A percentile compares a stretch with the other conserved stretches of the same genome.
Conservation (phyloP, 2,888 invertebrate species). For the Steinernema carpocapsae region DNA sequence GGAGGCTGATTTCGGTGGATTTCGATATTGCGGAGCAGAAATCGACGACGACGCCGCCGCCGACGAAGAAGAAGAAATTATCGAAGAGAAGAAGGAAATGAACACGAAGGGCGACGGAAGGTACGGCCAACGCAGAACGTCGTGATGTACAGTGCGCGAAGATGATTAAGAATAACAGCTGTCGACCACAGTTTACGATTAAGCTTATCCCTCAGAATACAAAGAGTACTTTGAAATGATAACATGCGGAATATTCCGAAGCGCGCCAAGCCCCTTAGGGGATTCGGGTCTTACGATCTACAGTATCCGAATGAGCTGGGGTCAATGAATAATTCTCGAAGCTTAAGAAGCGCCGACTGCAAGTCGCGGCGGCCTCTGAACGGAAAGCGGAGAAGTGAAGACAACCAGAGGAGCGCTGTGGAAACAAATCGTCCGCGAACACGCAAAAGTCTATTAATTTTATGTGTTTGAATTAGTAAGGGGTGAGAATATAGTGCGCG, state of each 20-base stretch:
- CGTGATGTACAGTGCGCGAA: background rate
- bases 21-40: conserved; percentile 5
- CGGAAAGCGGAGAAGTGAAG: conserved; percentile 10
- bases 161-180: conserved; percentile 29
- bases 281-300: too few relatives aligned
- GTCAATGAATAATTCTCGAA: background rate
- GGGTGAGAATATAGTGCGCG: background rate
- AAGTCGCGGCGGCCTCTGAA: background rate
- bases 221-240: too few relatives aligned
- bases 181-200: conserved; percentile 17
- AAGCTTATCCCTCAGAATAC: conserved; percentile 5
- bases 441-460: conserved; percentile 33
- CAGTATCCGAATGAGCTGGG: background rate
- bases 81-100: background rate
- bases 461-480: background rate
- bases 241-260: too few relatives aligned
- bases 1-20: conserved; percentile 1
- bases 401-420: background rate
- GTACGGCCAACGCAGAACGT: conserved; percentile 22
- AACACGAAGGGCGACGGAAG: background rate
- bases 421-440: conserved; percentile 18
- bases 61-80: conserved; percentile 1
- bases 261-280: background rate
- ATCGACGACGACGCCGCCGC: background rate
- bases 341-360: background rate